A percentile compares a stretch with the other conserved stretches of the same genome.
These are phyloP conservation scores for Tetraneura akinire DNA, from an alignment of 1,140 invertebrate species.

Conservation along the genomic window DNA sequence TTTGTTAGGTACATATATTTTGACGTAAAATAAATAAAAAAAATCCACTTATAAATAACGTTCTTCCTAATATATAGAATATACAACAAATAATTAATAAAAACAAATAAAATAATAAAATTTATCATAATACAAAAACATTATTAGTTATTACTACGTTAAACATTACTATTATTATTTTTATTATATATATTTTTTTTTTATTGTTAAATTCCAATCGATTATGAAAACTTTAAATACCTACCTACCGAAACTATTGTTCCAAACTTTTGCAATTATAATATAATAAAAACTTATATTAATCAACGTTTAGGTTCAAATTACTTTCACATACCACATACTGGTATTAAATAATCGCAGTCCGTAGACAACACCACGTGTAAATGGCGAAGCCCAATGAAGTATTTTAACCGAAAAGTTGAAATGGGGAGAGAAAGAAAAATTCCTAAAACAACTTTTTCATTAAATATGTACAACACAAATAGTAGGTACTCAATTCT, in stretches of 20 bases:
- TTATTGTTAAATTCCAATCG: no score
- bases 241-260: background rate
- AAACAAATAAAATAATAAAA: no score
- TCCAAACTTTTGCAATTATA: background rate
- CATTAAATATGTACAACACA: background rate
- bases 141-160: no score
- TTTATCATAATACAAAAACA: no score
- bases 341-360: background rate
- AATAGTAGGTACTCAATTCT: background rate
- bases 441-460: background rate
- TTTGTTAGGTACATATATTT: no score
- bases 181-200: no score
- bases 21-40: no score
- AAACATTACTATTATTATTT: no score
- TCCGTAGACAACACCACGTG: background rate
- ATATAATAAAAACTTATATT: background rate
- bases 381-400: background rate
- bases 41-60: no score
- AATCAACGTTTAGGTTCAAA: background rate
- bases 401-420: background rate
- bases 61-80: no score
- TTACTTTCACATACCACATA: constrained; percentile 1
- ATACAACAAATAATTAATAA: no score
- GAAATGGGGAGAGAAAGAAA: background rate
- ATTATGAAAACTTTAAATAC: background rate